Conservation (phyloP, 2,888 invertebrate genomes). For the Apodemia duryi region DNA sequence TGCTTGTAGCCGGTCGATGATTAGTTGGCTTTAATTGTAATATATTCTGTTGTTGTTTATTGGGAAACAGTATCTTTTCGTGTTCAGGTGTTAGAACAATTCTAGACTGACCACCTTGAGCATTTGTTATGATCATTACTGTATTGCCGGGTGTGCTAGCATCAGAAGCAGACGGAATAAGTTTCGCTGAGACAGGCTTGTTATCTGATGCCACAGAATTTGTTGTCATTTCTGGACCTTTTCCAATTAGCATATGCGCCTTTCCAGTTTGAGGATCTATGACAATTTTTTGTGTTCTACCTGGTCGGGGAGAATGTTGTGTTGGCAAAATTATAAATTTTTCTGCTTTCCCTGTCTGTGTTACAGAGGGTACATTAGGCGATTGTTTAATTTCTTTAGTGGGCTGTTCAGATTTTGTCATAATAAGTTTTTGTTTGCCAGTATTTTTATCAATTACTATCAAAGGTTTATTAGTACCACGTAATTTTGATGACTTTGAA, state of each 20-base stretch:
- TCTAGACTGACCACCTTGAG: slow-evolving; percentile 80
- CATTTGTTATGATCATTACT: slow-evolving; percentile 82
- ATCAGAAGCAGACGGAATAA: slow-evolving; percentile 55
- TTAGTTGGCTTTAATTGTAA: slow-evolving; percentile 61
- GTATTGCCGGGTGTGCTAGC: slow-evolving; percentile 66
- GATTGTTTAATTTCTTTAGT: slow-evolving; percentile 56
- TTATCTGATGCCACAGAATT: slow-evolving; percentile 40
- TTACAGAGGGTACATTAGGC: slow-evolving; percentile 44
- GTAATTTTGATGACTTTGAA: slow-evolving; percentile 67
- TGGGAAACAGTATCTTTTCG: slow-evolving; percentile 79
- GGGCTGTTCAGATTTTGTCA: slow-evolving; percentile 59
- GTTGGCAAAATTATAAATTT: slow-evolving; percentile 69
- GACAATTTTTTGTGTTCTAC: slow-evolving; percentile 68
- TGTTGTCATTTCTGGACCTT: slow-evolving; percentile 46
- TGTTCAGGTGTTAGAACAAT: slow-evolving; percentile 81
- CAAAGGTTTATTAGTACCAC: slow-evolving; percentile 63
- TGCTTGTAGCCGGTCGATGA: slow-evolving; percentile 52
- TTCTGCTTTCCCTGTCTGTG: slow-evolving; percentile 50
- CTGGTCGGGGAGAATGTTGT: slow-evolving; percentile 52
- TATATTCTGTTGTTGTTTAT: slow-evolving; percentile 62
- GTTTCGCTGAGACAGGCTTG: slow-evolving; percentile 63
- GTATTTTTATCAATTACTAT: slow-evolving; percentile 68
- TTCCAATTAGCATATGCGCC: slow-evolving; percentile 63
- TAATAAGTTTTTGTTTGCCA: slow-evolving; percentile 70
- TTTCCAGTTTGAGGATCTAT: slow-evolving; percentile 71